Base-by-base conservation (phyloP, 23 tunicate genomes). In the Pegea sp. region DNA sequence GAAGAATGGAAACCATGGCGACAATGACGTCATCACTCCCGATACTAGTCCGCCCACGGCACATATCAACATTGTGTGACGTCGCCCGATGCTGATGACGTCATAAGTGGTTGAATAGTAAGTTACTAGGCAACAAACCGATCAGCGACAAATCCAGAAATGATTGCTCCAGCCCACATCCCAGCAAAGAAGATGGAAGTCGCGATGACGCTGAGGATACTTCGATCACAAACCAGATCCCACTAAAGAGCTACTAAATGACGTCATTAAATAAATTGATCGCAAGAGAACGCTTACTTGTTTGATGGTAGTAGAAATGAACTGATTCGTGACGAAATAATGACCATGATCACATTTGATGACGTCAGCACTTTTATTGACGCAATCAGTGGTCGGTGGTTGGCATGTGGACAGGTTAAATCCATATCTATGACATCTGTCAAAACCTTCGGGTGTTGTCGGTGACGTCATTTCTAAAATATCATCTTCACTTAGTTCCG, bases 161-260 rank as follows among this genome's bases (percentile, higher is more conserved):
- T 71, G 20, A 81, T 60, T 2, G 94, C 94, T 6, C 94, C 94
- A 0, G 67, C 51, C 94, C 94, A 81, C 94, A 81, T 81, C 29
- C 94, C 94, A 28, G 69, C 69, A 34, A 81, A 81, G 44, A 55
- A 73, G 21, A 67, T 38, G 46, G 94, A 73, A 2, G 94, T 73
- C 2, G 81, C 94, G 7, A 78, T 70, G 0, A 81, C 67, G 46
- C 65, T 65, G 24, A 81, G 54, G 53, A 72, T 73, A 27, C 69
- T 67, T 49, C 67, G 26, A 46, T 73, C 84, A 54, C 94, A 81
- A 0, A 81, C 62, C 62, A 81, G 42, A 24, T 61, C 53, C 94
- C 94, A 81, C 94, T 81, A 38, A 60, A 67, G 54, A 2, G 26
- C n/a, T n/a, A n/a, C n/a, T n/a, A n/a, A n/a, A n/a, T n/a, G n/a